Evolutionary conservation across 2,888 invertebrate species (phyloP), one percentile per base, ranked within the genome.

Genomic region (Dynastes maya): DNA sequence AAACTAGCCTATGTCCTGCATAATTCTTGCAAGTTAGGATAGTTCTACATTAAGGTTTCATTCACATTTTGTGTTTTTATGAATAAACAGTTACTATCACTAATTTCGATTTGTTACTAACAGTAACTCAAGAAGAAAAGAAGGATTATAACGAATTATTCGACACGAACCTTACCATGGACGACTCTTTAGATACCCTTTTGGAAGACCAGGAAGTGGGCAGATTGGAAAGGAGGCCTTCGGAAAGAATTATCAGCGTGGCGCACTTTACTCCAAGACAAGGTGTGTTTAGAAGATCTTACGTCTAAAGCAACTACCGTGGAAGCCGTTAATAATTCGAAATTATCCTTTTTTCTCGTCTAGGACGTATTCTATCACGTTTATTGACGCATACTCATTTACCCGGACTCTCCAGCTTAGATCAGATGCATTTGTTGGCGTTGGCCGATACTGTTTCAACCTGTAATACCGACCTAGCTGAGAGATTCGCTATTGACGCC

Each of bases 401-500:
- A 49, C 98, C 98, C 0, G 99, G 98, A 0, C 90, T 98, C 55
- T 97, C 97, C 2, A 98, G 98, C 82, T 91, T 99, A 76, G 99
- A 99, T 89, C 99, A 99, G 89, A 99, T 99, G 99, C 99, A 99
- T 89, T 91, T 99, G 80, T 89, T 99, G n/a, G 99, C 99, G 0
- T 89, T 99, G 80, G 99, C 99, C 11, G 99, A 99, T 86, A 99
- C 99, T 0, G 98, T 99, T 0, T 96, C 97, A 0, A 97, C 97
- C 0, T 97, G 97, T 85, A 96, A 97, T 84, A 95, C 95, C 0
- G 96, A 96, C 86, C 94, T 96, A 85, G 96, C 96, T 0, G 96
- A 97, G 86, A 91, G 95, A 78, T 94, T 96, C 84, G 93, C 93
- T 1, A 93, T 92, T 32, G 93, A 93, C 84, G 91, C 93, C 0